Conservation (phyloP, 2,113 vertebrate species). For the Dendropsophus ebraccatus region DNA sequence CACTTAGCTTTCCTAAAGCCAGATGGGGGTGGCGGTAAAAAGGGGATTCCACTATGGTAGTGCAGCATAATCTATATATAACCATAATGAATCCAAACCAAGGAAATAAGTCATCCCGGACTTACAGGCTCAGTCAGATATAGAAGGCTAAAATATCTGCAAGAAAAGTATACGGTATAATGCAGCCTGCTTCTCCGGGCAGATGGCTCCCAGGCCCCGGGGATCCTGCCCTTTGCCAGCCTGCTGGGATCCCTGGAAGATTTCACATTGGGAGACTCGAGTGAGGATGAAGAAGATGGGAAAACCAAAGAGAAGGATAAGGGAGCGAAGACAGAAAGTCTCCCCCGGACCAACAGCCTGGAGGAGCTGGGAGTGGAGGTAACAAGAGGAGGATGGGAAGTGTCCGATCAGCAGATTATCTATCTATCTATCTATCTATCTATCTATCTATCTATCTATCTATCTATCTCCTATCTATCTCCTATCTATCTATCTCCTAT, state of each 20-base stretch:
- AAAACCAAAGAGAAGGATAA: slow-evolving; percentile 56
- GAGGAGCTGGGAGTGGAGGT: slow-evolving; percentile 87
- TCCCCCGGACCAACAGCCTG: slow-evolving; percentile 82
- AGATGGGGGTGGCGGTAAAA: not conserved
- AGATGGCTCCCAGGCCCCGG: slow-evolving; percentile 68
- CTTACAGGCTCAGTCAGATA: too few species aligned
- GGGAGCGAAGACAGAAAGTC: slow-evolving; percentile 26
- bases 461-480: too few species aligned
- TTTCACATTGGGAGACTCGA: slow-evolving; percentile 65
- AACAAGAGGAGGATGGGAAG: not conserved
- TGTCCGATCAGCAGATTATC: too few species aligned
- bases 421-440: too few species aligned
- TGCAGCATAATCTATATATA: not conserved
- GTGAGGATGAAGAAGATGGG: slow-evolving; percentile 70
- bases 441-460: too few species aligned
- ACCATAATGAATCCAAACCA: too few species aligned
- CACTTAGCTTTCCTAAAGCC: not conserved
- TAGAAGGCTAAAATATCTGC: too few species aligned
- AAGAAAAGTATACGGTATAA: too few species aligned
- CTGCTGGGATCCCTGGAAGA: slow-evolving; percentile 80
- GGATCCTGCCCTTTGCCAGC: slow-evolving; percentile 79
- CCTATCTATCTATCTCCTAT: too few species aligned
- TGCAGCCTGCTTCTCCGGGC: slow-evolving; percentile 1
- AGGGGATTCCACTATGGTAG: not conserved
- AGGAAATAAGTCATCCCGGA: too few species aligned